Base-by-base conservation (phyloP, 2,797 vertebrate genomes). In the Molossus alvarezi region DNA sequence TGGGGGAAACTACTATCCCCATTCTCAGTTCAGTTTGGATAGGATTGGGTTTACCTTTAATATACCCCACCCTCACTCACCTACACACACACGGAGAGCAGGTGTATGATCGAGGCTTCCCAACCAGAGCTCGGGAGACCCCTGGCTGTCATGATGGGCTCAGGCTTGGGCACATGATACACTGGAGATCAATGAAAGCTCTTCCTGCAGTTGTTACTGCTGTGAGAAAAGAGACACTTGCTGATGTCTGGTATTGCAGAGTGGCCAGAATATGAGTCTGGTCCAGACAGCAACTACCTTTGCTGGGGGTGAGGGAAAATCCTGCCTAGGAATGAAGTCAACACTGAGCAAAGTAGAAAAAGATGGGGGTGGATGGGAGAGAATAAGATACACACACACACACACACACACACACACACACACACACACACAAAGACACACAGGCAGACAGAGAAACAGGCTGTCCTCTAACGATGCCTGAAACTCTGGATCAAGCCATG, bases 281-380 rank as follows among this genome's bases (percentile, higher is more conserved):
- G 86, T 85, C 55, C 55, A n/a, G 62, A 37, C 55, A 95, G 81
- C 37, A 83, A 27, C 25, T 29, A 17, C 84, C 72, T 97, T 83
- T 80, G 37, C 53, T 88, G 72, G 77, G 53, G 76, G 12, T 2
- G 14, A 87, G 27, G 72, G 67, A 72, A 95, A 27, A 88, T 53
- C 17, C 48, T 94, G 53, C 55, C 27, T 77, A 81, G 90, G 83
- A 92, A 91, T 94, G 69, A 88, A 95, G 83, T 69, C 51, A 80
- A 84, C 60, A 76, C 27, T 60, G 73, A 94, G 60, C 55, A 93
- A 81, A 91, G 71, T 27, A 48, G 67, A 75, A 88, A 53, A 25
- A 60, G 6, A 27, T 20, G 10, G 25, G 48, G 20, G 15, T 3
- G 2, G 21, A 20, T 17, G 45, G 8, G 11, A 71, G 72, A 73